These are phyloP conservation scores for Saccostrea cuccullata DNA, from an alignment of 1,140 invertebrate species.

Conservation along the genomic window DNA sequence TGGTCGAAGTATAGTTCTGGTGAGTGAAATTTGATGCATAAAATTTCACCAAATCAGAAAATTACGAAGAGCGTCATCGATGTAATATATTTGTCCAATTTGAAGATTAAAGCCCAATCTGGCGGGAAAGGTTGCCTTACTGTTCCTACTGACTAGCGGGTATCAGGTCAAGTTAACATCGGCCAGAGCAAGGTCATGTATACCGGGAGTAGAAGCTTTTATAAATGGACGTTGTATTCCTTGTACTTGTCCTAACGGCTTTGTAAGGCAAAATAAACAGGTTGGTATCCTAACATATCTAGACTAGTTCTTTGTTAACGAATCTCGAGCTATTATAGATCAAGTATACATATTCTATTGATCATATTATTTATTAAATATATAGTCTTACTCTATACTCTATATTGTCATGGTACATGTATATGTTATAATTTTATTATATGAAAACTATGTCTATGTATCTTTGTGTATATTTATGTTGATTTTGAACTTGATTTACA, in stretches of 20 bases:
- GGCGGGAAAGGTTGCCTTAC: not conserved
- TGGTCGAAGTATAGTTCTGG: not conserved
- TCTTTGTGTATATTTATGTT: too few species aligned
- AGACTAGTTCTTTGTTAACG: not conserved
- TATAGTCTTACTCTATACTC: too few species aligned
- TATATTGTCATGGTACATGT: too few species aligned
- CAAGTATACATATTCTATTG: too few species aligned
- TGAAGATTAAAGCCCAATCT: not conserved
- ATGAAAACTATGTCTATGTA: too few species aligned
- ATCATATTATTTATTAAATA: too few species aligned
- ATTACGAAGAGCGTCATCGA: not conserved
- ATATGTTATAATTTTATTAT: too few species aligned
- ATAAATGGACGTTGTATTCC: not conserved
- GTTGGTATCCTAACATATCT: not conserved
- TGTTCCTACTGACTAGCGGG: not conserved
- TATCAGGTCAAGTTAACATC: not conserved
- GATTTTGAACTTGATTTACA: too few species aligned
- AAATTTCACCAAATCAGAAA: not conserved
- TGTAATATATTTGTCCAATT: not conserved
- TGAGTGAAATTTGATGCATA: not conserved
- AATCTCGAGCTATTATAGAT: not conserved
- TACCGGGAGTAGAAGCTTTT: not conserved
- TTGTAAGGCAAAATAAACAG: not conserved
- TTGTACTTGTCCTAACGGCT: not conserved
- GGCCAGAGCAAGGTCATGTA: not conserved